Conservation (phyloP, 2,113 vertebrate species). For the Paracanthobrama guichenoti region DNA sequence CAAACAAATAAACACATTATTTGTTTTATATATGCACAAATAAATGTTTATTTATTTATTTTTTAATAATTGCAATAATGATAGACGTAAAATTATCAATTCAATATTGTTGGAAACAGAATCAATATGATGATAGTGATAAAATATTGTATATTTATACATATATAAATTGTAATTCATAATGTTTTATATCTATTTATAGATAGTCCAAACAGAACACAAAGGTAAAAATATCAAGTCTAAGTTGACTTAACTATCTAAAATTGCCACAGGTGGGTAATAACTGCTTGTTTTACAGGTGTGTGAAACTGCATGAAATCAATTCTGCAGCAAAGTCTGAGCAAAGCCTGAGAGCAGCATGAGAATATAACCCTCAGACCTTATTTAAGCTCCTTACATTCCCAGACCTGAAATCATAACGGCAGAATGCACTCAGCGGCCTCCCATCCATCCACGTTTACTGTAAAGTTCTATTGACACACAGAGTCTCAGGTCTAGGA, state of each 20-base stretch:
- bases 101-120: too few species aligned
- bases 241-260: not conserved
- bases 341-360: not conserved
- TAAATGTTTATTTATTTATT: too few species aligned
- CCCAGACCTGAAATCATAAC: conserved; percentile 24
- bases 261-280: not conserved
- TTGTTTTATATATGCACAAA: too few species aligned
- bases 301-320: not conserved
- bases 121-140: too few species aligned
- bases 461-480: conserved; percentile 27
- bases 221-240: too few species aligned
- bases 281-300: not conserved
- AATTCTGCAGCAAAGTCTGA: not conserved
- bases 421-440: conserved; percentile 14
- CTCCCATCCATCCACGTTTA: conserved; percentile 17
- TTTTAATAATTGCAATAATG: too few species aligned
- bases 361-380: conserved; percentile 15
- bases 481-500: conserved; percentile 32
- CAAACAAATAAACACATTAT: too few species aligned
- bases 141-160: too few species aligned
- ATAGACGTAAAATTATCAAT: too few species aligned
- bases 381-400: conserved; percentile 21
- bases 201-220: not conserved
- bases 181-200: too few species aligned
- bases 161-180: too few species aligned